Evolutionary conservation across 2,113 vertebrate species (phyloP).

Genomic region (Isurus oxyrinchus): DNA sequence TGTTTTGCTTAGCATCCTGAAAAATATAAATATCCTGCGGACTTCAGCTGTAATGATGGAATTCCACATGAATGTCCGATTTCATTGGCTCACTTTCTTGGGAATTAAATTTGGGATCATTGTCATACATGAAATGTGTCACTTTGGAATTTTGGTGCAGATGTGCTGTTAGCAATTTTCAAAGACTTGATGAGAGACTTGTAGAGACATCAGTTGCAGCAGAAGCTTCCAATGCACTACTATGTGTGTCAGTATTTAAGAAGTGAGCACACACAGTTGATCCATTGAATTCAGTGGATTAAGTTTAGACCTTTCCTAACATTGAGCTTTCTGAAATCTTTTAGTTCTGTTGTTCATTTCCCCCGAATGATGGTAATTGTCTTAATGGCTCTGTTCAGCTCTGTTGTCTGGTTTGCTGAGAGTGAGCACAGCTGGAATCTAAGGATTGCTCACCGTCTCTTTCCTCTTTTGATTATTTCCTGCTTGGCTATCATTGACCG

Average conservation of each 20-base stretch:
- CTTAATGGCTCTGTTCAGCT: background rate
- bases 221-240: background rate
- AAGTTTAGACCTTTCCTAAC: background rate
- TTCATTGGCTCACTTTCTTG: background rate
- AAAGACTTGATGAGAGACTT: background rate
- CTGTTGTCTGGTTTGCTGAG: background rate
- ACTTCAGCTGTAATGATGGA: background rate
- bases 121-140: background rate
- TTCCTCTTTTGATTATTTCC: background rate
- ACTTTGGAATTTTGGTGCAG: background rate
- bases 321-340: conserved; percentile 11
- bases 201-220: background rate
- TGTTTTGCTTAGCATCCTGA: no score
- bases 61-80: background rate
- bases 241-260: background rate
- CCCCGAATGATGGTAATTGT: background rate
- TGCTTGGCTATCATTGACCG: background rate
- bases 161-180: background rate
- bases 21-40: background rate
- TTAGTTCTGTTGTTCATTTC: background rate
- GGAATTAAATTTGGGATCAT: background rate
- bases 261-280: background rate
- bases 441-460: background rate
- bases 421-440: background rate
- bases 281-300: background rate